Evolutionary conservation across 2,888 invertebrate species (phyloP), one percentile per base, ranked within the genome.

Genomic region (Euplagia quadripunctaria): DNA sequence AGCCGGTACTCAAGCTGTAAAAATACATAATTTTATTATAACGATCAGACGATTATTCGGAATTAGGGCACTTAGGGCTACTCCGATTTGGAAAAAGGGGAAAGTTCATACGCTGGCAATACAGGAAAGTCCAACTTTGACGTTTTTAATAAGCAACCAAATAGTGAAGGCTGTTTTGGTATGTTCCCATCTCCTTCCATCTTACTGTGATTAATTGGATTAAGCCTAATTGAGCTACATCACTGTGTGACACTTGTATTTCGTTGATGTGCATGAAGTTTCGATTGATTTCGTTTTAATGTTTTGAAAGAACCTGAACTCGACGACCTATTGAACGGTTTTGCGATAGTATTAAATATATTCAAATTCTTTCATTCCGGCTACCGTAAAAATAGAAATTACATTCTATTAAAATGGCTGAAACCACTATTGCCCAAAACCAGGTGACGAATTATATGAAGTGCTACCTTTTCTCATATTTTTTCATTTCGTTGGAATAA

Each of bases 351-450:
- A 68, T 58, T 55, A 12, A 64, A 41, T 43, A 20, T 42, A 20
- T 41, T 11, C n/a, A 20, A 43, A 16, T 68, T 68, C n/a, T 14
- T 43, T 46, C 17, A 71, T 76, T 78, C 42, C 20, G 16, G 66
- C 12, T 46, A 52, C 65, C 70, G 71, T 73, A 20, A 64, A 43
- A 64, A 72, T n/a, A 64, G 31, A 67, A 68, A 17, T 61, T 61
- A 42, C 58, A 43, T 70, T 55, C 46, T 66, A 31, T 43, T 61
- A 75, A 71, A 78, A 87, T 89, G 86, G 80, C 78, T 63, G 88
- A 89, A 73, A 86, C 85, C 75, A 81, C 80, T 66, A 77, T 84
- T 77, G 72, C 84, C 20, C 87, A 84, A 67, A 88, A 89, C 75
- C 89, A 91, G 86, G 91, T 91, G 81, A 20, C 0, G 51, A 69